phyloP scores from a whole-genome alignment of 2,113 vertebrate species.

The Cyanistes caeruleus region DNA sequence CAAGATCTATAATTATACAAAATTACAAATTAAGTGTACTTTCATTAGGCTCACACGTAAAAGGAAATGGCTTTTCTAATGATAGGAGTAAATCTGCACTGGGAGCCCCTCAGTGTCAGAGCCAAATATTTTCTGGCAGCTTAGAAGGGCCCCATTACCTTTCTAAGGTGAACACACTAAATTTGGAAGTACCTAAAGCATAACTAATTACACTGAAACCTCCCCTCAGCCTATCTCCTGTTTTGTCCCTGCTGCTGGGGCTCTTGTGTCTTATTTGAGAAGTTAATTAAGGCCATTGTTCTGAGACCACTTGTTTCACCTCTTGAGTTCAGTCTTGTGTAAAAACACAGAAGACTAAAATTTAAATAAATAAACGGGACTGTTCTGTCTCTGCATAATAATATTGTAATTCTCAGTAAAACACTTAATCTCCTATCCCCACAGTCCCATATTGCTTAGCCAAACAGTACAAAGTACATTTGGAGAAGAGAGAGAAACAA shows the following conservation, averaged over 20 bases:
- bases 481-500: background rate
- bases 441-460: background rate
- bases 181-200: constrained; percentile 47
- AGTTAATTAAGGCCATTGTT: constrained; percentile 46
- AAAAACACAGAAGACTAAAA: background rate
- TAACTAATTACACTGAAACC: constrained; percentile 47
- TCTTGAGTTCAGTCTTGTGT: constrained; percentile 5
- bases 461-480: background rate
- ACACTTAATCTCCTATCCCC: background rate
- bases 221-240: background rate
- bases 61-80: constrained; percentile 33
- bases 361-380: constrained; percentile 31
- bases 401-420: background rate
- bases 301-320: background rate
- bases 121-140: constrained; percentile 55
- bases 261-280: constrained; percentile 20
- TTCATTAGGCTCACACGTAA: constrained; percentile 40
- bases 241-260: background rate
- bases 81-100: constrained; percentile 14
- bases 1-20: constrained; percentile 47
- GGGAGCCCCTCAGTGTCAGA: background rate
- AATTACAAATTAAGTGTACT: constrained; percentile 54
- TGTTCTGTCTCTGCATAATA: background rate
- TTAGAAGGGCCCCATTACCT: constrained; percentile 5
- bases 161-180: constrained; percentile 30